Percentiles rank a stretch among this genome's conserved stretches.
These are phyloP conservation scores for Caenorhabditis macrosperma DNA, from an alignment of 2,888 invertebrate genomes.

Conservation along the genomic window DNA sequence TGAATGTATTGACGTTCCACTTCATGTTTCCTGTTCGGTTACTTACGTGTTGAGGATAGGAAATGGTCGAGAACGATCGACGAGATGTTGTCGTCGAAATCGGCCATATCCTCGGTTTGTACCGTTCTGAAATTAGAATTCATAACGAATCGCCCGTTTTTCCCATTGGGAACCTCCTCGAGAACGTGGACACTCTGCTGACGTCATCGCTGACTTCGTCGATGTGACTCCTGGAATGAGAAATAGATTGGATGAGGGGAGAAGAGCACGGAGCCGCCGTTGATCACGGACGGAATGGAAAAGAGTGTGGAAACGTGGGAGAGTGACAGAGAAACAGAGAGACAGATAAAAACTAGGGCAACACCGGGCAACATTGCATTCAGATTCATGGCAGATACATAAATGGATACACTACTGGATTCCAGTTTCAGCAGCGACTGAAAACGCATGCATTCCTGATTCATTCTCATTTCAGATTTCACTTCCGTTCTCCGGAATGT, in stretches of 20 bases:
- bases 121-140: slow-evolving; percentile 57
- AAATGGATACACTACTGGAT: slow-evolving; percentile 1
- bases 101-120: slow-evolving; percentile 70
- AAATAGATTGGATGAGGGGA: background rate
- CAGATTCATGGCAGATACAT: slow-evolving; percentile 16
- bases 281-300: background rate
- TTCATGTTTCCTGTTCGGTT: background rate
- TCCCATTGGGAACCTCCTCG: slow-evolving; percentile 41
- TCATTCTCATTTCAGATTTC: slow-evolving; percentile 9
- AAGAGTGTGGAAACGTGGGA: slow-evolving; percentile 10
- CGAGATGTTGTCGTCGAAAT: slow-evolving; percentile 71
- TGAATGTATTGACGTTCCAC: no score
- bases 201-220: slow-evolving; percentile 55
- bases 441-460: slow-evolving; percentile 20
- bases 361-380: slow-evolving; percentile 58
- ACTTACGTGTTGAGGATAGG: slow-evolving; percentile 60
- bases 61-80: slow-evolving; percentile 71
- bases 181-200: slow-evolving; percentile 59
- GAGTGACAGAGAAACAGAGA: slow-evolving; percentile 40
- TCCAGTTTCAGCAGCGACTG: slow-evolving; percentile 3
- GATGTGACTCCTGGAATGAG: slow-evolving; percentile 53
- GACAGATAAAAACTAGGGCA: slow-evolving; percentile 43
- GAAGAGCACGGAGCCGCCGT: no score
- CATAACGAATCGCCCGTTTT: background rate
- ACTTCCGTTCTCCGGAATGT: background rate